Base-by-base conservation (phyloP, 2,797 vertebrate genomes). In the Pipistrellus nathusii region DNA sequence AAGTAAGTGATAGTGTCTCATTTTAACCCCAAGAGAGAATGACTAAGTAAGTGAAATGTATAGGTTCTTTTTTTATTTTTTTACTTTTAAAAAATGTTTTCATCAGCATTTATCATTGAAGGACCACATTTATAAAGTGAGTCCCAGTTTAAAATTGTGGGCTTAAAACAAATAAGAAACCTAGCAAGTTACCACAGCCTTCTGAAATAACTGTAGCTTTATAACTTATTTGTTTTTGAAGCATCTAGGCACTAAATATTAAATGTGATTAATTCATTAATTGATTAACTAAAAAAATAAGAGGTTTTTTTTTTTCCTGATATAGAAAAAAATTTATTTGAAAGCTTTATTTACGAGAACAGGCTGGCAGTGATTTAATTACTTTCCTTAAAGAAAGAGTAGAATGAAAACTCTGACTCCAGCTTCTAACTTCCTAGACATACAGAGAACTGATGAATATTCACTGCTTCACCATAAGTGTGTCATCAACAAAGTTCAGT, bases 201-300 rank as follows among this genome's bases (percentile, higher is more conserved):
- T 72, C 27, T 73, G 27, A 73, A 30, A 30, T 72, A 27, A 73
- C 8, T 27, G 5, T 44, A 64, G 11, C 44, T 87, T 59, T 53
- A 30, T 14, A 86, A 62, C 7, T 53, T 27, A 53, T 53, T 8
- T 44, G 46, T 14, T 18, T 27, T 71, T 71, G 11, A 71, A 64
- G 7, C 38, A 72, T 78, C 30, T 72, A 35, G 35, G 46, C 12
- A 53, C 46, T 64, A 44, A 64, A 38, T 38, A 21, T 11, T 73
- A 38, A 71, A 23, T 64, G 8, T 27, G 10, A 38, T 57, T 68
- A 32, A 82, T 8, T 83, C 25, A 73, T 73, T 72, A 5, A 62
- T 53, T 55, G 20, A 38, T 53, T 80, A 27, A 85, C 30, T 89
- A 64, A 72, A 84, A 25, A 77, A 27, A 64, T 35, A 71, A 23